phyloP scores from a whole-genome alignment of 30 jellyfish, hydroid and myxozoan genomes.

The Haliclystus octoradiatus region DNA sequence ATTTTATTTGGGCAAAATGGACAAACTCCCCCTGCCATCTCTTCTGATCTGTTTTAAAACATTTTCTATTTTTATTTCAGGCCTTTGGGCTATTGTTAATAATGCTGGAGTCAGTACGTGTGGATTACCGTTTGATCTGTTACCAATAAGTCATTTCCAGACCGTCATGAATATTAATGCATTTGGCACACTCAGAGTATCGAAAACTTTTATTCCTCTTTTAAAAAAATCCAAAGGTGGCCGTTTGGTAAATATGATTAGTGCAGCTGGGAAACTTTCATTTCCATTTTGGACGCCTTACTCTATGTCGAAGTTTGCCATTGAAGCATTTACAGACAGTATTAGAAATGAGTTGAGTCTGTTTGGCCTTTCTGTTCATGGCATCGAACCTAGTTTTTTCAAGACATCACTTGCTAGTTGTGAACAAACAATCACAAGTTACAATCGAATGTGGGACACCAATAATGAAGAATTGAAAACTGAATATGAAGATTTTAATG shows the following conservation, averaged over 20 bases:
- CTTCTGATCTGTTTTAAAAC: no score
- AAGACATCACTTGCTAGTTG: not conserved
- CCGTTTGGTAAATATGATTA: conserved; percentile 1
- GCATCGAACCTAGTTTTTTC: conserved; percentile 16
- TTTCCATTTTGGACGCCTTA: conserved; percentile 11
- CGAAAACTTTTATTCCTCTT: conserved; percentile 3
- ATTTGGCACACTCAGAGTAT: conserved; percentile 4
- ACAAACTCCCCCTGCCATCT: no score
- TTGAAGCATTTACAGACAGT: conserved; percentile 17
- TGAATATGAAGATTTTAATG: no score
- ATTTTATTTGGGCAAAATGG: no score
- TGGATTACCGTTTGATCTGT: not conserved
- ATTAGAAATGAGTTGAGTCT: conserved; percentile 9
- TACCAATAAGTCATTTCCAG: not conserved
- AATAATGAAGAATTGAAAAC: no score
- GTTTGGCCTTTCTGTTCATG: conserved; percentile 25
- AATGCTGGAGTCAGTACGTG: conserved; percentile 10
- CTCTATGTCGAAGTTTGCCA: conserved; percentile 18
- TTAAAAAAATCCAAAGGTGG: conserved; percentile 4
- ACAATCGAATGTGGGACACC: not conserved
- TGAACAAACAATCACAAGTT: not conserved
- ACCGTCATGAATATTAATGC: not conserved
- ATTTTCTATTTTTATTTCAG: no score
- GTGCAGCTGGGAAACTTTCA: conserved; percentile 5
- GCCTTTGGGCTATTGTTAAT: conserved; percentile 6